Conservation (phyloP, 2,888 invertebrate genomes). For the Pachymerium ferrugineum region DNA sequence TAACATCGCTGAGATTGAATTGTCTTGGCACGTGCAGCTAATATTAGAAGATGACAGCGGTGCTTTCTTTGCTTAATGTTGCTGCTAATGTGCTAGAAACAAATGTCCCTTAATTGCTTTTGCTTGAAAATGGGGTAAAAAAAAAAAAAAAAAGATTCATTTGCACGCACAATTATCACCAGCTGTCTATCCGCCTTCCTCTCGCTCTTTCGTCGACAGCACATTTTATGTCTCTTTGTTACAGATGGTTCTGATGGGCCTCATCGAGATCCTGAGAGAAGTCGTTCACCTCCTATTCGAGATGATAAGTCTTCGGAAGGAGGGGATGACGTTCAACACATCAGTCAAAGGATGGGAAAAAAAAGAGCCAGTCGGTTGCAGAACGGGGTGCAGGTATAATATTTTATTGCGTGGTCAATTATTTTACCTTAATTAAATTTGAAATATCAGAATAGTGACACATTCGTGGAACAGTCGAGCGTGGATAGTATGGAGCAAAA, state of each 20-base stretch:
- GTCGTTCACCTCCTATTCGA: constrained; percentile 22
- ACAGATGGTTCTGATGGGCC: constrained; percentile 30
- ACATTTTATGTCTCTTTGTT: not conserved
- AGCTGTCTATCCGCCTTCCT: not conserved
- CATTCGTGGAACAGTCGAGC: constrained; percentile 24
- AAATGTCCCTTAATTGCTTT: not conserved
- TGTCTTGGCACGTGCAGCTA: not conserved
- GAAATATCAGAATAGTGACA: not conserved
- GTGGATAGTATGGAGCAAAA: constrained; percentile 30
- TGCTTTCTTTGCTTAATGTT: not conserved
- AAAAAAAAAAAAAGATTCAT: not conserved
- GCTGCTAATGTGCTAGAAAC: not conserved
- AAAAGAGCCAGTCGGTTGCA: not conserved
- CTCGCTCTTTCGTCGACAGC: not conserved
- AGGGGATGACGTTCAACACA: not conserved
- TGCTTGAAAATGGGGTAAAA: not conserved
- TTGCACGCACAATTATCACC: not conserved
- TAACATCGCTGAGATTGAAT: not conserved
- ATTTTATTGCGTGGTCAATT: not conserved
- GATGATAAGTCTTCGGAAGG: constrained; percentile 30
- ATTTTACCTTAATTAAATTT: not conserved
- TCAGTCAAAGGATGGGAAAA: constrained; percentile 19
- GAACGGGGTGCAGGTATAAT: constrained; percentile 21
- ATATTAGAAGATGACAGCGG: not conserved
- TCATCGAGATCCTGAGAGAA: constrained; percentile 25